A percentile compares a stretch with the other conserved stretches of the same genome.
These are phyloP conservation scores for Drosophila leonis DNA, from an alignment of 2,888 invertebrate genomes.

Conservation along the genomic window DNA sequence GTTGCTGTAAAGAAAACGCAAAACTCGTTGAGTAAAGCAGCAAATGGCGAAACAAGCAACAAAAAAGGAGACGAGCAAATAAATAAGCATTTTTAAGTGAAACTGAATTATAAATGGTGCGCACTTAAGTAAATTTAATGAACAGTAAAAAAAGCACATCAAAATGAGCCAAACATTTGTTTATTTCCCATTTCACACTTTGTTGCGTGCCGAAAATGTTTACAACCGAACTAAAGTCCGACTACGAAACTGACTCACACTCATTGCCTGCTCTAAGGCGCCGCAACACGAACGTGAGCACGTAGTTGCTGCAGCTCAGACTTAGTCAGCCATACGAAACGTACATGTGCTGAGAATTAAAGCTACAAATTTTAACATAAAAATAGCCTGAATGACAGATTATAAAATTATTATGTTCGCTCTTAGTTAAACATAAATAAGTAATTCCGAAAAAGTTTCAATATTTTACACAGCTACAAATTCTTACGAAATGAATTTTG, in stretches of 20 bases:
- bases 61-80: constrained; percentile 5
- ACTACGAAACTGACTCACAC: not conserved
- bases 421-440: not conserved
- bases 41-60: not conserved
- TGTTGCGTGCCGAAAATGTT: constrained; percentile 28
- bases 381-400: not conserved
- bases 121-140: constrained; percentile 69
- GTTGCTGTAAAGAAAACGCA: constrained; percentile 48
- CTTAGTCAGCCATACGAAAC: not conserved
- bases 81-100: constrained; percentile 19
- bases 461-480: too few relatives aligned
- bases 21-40: constrained; percentile 46
- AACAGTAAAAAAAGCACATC: constrained; percentile 60
- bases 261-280: constrained; percentile 16
- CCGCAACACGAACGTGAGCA: not conserved
- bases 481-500: too few relatives aligned
- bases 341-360: not conserved
- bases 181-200: constrained; percentile 27
- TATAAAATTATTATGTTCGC: not conserved
- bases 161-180: constrained; percentile 64
- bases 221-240: constrained; percentile 7
- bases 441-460: too few relatives aligned
- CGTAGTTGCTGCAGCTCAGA: not conserved
- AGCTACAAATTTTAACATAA: not conserved
- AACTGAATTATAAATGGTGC: constrained; percentile 65